These are phyloP conservation scores for Turnix velox DNA, from an alignment of 2,113 vertebrate genomes.

Conservation along the genomic window DNA sequence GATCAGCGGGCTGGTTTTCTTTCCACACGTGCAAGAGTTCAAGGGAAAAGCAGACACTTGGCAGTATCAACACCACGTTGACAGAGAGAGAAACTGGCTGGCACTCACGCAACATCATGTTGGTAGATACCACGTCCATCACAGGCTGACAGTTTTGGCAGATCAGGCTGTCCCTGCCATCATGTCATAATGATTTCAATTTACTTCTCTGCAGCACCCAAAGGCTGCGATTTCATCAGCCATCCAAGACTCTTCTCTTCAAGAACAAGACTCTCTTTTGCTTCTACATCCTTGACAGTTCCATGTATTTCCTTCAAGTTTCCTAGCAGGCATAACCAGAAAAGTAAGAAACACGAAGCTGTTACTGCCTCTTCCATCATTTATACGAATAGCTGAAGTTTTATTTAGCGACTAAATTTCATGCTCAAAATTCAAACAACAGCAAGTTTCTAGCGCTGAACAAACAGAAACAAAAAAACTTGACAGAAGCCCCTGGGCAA, in stretches of 20 bases:
- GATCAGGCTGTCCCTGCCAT: conserved; percentile 24
- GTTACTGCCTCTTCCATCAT: background rate
- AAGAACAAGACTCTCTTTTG: conserved; percentile 17
- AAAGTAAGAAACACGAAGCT: background rate
- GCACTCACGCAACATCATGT: background rate
- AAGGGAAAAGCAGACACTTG: conserved; percentile 36
- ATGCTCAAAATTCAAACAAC: background rate
- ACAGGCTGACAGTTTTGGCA: conserved; percentile 56
- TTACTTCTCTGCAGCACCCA: conserved; percentile 20
- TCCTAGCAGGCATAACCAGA: conserved; percentile 19
- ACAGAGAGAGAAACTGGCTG: conserved; percentile 50
- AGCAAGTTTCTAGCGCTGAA: background rate
- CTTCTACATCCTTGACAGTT: conserved; percentile 40
- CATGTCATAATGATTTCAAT: conserved; percentile 58
- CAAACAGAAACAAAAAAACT: background rate
- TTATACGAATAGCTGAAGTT: background rate
- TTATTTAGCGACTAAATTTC: background rate
- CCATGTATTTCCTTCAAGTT: background rate
- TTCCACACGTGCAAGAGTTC: background rate
- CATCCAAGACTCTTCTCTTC: conserved; percentile 20
- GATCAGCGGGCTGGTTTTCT: background rate
- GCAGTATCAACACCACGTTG: conserved; percentile 4
- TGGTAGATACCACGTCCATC: conserved; percentile 47
- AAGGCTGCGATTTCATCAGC: conserved; percentile 39
- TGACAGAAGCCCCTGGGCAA: background rate